Percentiles rank a stretch among this genome's conserved stretches.
These are phyloP conservation scores for Drosophila kokeensis DNA, from an alignment of 2,888 invertebrate genomes.

Conservation along the genomic window DNA sequence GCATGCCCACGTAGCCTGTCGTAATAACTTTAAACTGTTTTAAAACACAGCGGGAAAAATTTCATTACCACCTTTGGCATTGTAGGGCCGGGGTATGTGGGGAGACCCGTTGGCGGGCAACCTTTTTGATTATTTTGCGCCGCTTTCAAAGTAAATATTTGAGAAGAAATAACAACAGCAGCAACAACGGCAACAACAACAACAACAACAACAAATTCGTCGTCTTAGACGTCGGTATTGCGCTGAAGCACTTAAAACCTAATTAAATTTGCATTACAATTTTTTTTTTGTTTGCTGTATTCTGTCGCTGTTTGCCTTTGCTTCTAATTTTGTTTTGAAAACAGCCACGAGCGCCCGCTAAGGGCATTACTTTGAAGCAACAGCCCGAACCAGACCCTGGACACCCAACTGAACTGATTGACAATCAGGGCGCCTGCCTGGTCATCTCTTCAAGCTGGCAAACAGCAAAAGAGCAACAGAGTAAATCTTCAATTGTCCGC, in stretches of 20 bases:
- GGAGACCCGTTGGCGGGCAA: constrained; percentile 39
- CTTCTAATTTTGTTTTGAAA: constrained; percentile 75
- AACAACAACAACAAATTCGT: constrained; percentile 42
- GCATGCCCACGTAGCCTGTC: constrained; percentile 58
- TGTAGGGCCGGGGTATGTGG: constrained; percentile 8
- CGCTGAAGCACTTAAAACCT: constrained; percentile 79
- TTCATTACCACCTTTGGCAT: constrained; percentile 72
- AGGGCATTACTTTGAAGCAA: constrained; percentile 58
- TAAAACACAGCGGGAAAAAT: constrained; percentile 76
- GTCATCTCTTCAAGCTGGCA: constrained; percentile 18
- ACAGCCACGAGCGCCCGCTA: constrained; percentile 67
- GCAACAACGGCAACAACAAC: background rate
- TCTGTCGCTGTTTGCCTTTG: constrained; percentile 46
- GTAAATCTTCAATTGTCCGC: constrained; percentile 19
- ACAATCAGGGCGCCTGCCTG: constrained; percentile 59
- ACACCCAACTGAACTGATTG: constrained; percentile 63
- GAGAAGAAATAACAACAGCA: constrained; percentile 61
- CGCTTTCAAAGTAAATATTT: constrained; percentile 78
- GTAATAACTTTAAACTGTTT: constrained; percentile 80
- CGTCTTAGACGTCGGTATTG: constrained; percentile 67
- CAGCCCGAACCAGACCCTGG: constrained; percentile 21
- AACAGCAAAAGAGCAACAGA: background rate
- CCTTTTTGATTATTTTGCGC: constrained; percentile 76
- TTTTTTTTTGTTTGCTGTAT: constrained; percentile 56
- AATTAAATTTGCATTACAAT: constrained; percentile 81